Base-by-base conservation (phyloP, 23 tunicate genomes). In the Phallusia fumigata region DNA sequence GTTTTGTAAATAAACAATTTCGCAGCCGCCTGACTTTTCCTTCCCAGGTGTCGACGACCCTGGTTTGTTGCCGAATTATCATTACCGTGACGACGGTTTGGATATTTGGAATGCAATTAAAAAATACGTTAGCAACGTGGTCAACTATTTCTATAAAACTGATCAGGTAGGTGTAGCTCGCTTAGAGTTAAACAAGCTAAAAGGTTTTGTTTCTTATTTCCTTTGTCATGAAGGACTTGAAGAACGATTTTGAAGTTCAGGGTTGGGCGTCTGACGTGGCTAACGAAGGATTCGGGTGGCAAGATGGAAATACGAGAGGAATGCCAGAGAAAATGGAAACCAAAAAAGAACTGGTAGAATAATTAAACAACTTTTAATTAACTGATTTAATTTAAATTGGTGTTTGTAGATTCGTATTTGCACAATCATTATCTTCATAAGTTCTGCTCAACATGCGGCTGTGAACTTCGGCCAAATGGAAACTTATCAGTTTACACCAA, bases 41-140 rank as follows among this genome's bases (percentile, higher is more conserved):
- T 5, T 52, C 76, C 76, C 47, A 84, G 87, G 87, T 5, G 51
- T 65, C 24, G 75, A 76, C 33, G 53, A 84, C 53, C 13, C 36
- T 24, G 21, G 33, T 30, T 53, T 84, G 15, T 72, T 84, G 64
- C 81, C 82, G 0, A 84, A 84, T 30, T 76, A 36, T 50, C 78
- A 84, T 81, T 84, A 84, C 82, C 82, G 87, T 12, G 87, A 84
- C 32, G 87, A 84, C 73, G 87, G 84, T 16, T 0, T 76, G 40
- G 44, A 76, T 13, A 22, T 84, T 44, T 84, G 87, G 87, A 50
- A 78, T 12, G 78, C 76, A 0, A 78, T 84, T 31, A 35, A 84
- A 0, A 16, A 45, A 10, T 84, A 77, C 31, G 87, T 78, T 8
- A 76, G 83, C 0, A 45, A 76, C 0, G 72, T 76, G 0, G 36